Base-by-base conservation (phyloP, 2,888 invertebrate genomes). In the Oscheius sp. region DNA sequence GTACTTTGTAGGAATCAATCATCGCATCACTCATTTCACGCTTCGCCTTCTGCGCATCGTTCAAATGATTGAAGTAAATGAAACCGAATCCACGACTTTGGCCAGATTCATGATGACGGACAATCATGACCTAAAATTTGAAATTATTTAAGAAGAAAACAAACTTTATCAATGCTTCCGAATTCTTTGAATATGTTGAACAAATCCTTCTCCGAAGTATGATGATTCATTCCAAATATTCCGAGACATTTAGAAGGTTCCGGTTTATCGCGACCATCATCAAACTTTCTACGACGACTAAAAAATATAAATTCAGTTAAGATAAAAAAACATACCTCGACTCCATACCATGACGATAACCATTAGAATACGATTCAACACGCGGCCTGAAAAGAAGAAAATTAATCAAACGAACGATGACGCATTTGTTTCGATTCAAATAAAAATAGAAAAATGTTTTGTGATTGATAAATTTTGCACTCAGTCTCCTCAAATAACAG, bases 1-100 rank as follows among this genome's bases (percentile, higher is more conserved):
- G 57, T 17, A 57, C 57, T 36, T 38, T 36, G n/a, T 6, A 6
- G 22, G 41, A 38, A 24, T 38, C 57, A 9, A 57, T 20, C 14
- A 24, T 17, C 20, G 41, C 24, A 22, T 57, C 36, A 12, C 12
- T 17, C 38, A 57, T 14, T 26, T 38, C 14, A 22, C 12, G 12
- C 41, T 38, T 57, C 22, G 57, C 57, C 26, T 38, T 17, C 12
- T 57, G 14, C 14, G 57, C 41, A 24, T 17, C 38, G 4, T 36
- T 9, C 24, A 26, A 41, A n/a, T 36, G 12, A 26, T 22, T 41
- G 57, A 20, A 57, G 41, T 57, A 57, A n/a, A 57, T 38, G 41
- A 57, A 57, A 28, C 38, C 57, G 24, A 57, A 57, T n/a, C 57
- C 57, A 12, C 57, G 36, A 26, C 57, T 57, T 9, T 24, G 38